phyloP scores from a whole-genome alignment of 1,140 invertebrate genomes.

The Brachionus rotundiformis region DNA sequence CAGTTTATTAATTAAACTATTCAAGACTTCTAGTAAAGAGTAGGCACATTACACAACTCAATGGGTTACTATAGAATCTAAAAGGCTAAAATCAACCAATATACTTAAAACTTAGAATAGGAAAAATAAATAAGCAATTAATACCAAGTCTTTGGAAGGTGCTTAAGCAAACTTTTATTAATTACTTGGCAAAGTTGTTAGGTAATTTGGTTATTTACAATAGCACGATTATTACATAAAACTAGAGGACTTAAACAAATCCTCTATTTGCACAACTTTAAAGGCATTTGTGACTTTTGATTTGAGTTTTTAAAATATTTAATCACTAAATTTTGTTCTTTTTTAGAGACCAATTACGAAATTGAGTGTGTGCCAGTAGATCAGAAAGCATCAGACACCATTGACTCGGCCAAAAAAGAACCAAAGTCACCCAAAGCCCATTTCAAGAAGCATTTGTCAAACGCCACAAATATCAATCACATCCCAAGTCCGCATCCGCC shows the following conservation, averaged over 20 bases:
- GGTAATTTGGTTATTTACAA: slow-evolving; percentile 14
- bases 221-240: slow-evolving; percentile 1
- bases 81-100: background rate
- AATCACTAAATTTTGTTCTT: background rate
- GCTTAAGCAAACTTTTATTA: background rate
- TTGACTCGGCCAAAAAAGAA: background rate
- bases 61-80: background rate
- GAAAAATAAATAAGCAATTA: background rate
- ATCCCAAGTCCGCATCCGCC: background rate
- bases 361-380: background rate
- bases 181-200: background rate
- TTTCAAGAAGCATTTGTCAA: slow-evolving; percentile 1
- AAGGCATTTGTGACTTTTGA: slow-evolving; percentile 16
- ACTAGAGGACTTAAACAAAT: background rate
- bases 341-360: background rate
- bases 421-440: background rate
- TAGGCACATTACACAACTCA: background rate
- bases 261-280: background rate
- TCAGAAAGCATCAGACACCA: background rate
- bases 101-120: background rate
- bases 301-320: slow-evolving; percentile 6
- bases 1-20: too few species aligned
- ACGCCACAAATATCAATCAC: background rate
- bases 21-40: too few species aligned
- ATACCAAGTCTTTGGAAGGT: background rate